Conservation (phyloP, 2,113 vertebrate genomes). For the Menidia beryllina region DNA sequence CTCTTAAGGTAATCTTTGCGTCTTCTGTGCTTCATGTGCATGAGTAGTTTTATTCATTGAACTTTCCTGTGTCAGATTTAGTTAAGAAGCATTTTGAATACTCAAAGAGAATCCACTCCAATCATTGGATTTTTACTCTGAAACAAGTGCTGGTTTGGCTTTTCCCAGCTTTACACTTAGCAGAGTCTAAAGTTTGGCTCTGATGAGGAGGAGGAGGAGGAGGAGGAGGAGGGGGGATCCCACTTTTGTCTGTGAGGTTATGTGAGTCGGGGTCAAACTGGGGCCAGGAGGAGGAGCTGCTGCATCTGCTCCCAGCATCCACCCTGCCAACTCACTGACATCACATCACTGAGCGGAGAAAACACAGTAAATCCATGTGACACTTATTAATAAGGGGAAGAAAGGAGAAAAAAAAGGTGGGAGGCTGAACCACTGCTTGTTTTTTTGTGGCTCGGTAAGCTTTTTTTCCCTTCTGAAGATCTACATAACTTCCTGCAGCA, state of each 20-base stretch:
- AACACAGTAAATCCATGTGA: neutral
- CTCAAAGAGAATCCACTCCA: neutral
- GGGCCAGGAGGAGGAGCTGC: conserved; percentile 45
- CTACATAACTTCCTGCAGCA: neutral
- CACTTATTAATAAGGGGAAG: neutral
- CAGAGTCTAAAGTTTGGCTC: neutral
- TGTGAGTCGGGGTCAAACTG: conserved; percentile 41
- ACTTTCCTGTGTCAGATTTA: neutral
- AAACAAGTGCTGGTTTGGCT: neutral
- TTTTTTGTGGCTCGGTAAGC: too few species aligned
- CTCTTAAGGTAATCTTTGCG: too few species aligned
- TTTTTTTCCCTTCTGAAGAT: too few species aligned
- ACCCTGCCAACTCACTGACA: neutral
- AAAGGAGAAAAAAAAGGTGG: neutral
- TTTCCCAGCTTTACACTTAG: neutral
- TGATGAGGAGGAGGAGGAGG: neutral
- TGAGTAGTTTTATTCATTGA: neutral
- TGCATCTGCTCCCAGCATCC: conserved; percentile 6
- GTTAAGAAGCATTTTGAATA: neutral
- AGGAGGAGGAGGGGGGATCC: neutral
- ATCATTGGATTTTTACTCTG: conserved; percentile 46
- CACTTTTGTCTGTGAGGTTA: conserved; percentile 2
- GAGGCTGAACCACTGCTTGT: neutral
- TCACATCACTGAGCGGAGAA: neutral
- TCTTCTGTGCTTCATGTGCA: neutral